Evolutionary conservation across 2,797 vertebrate genomes (phyloP), one percentile per base, ranked within the genome.

Genomic region (Astyanax mexicanus): DNA sequence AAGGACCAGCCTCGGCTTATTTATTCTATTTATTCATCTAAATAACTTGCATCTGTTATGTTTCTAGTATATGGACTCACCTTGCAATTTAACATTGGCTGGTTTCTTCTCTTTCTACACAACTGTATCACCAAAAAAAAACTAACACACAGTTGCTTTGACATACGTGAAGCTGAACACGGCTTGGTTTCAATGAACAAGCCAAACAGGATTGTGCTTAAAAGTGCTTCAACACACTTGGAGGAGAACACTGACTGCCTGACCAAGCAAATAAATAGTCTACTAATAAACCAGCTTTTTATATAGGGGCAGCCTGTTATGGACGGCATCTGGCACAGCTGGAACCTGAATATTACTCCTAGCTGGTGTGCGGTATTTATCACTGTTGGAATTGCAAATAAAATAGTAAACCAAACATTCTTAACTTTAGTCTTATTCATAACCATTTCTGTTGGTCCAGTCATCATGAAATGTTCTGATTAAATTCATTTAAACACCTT

Each of bases 1-100:
- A 79, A 74, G 80, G 78, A 62, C 83, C 80, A 80, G 77, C 77
- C 77, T 75, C 8, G 78, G 75, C 77, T 69, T 81, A n/a, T n/a
- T n/a, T n/a, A n/a, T n/a, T n/a, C n/a, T n/a, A n/a, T n/a, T n/a
- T n/a, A n/a, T n/a, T 69, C 84, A 74, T 81, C 82, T 54, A 71
- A 57, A 71, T 57, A 77, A 23, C 66, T 52, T 17, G 25, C 15
- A 57, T 67, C 38, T 45, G 25, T 40, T 6, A 35, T 71, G 21
- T 62, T 47, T 19, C 38, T 17, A 32, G n/a, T n/a, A n/a, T n/a
- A n/a, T n/a, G n/a, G n/a, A n/a, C 9, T n/a, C 23, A 38, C 3
- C 8, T 10, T n/a, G 2, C 11, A 29, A 15, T 67, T 51, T 49
- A 54, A 23, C 11, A 40, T 32, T 40, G 23, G 64, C 15, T 37